Conservation (phyloP, 2,113 vertebrate genomes). For the Dicaeum eximium region DNA sequence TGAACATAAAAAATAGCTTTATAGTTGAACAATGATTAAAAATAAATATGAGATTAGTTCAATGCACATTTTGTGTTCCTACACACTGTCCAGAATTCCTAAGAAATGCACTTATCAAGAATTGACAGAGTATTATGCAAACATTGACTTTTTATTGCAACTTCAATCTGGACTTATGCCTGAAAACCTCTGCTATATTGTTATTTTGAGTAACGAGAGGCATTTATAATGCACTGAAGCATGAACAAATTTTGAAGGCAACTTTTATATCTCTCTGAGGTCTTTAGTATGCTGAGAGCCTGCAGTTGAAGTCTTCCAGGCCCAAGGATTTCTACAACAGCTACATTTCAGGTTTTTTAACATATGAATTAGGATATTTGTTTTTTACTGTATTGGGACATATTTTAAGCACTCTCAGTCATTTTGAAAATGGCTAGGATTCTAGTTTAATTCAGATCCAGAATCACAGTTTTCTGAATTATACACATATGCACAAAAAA, state of each 20-base stretch:
- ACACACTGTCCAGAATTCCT: slow-evolving; percentile 2
- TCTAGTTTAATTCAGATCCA: neutral
- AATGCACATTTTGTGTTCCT: no score
- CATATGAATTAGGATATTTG: neutral
- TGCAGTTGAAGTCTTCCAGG: neutral
- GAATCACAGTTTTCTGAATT: neutral
- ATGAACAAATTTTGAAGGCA: neutral
- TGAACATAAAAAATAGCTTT: neutral
- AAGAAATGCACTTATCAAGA: slow-evolving; percentile 15
- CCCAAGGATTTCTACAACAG: neutral
- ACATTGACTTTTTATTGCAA: slow-evolving; percentile 32
- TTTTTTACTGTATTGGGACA: neutral
- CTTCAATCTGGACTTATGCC: slow-evolving; percentile 7
- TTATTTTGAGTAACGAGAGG: slow-evolving; percentile 14
- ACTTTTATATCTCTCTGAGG: slow-evolving; percentile 20
- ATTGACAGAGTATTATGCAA: slow-evolving; percentile 24
- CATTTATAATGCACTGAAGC: slow-evolving; percentile 6
- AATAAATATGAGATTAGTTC: no score
- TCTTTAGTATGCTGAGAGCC: neutral
- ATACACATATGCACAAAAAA: neutral
- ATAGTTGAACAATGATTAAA: slow-evolving; percentile 12
- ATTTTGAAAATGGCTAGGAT: neutral
- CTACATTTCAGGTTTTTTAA: neutral
- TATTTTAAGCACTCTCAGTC: neutral
- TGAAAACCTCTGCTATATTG: neutral